phyloP scores from a whole-genome alignment of 2,113 vertebrate species.

The Pelobates fuscus region DNA sequence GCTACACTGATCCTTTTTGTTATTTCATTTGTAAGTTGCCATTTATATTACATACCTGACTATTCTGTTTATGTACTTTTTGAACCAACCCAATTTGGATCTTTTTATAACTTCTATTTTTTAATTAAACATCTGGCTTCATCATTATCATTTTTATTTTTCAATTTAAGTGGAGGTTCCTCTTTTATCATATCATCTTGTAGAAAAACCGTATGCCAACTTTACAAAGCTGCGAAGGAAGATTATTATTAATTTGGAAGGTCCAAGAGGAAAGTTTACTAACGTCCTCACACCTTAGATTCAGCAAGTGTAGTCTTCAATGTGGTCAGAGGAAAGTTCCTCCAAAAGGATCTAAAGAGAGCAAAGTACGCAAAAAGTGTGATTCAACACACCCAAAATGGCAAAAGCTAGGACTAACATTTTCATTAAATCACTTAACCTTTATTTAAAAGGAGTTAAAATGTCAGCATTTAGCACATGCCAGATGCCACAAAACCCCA shows the following conservation, averaged over 20 bases:
- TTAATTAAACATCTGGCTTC: too few species aligned
- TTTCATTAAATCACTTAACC: constrained; percentile 52
- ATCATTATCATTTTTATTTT: too few species aligned
- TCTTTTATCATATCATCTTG: too few species aligned
- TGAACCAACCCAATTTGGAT: too few species aligned
- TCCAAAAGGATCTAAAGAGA: constrained; percentile 35
- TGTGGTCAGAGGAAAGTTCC: constrained; percentile 39
- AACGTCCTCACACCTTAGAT: constrained; percentile 27
- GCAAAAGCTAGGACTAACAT: constrained; percentile 39
- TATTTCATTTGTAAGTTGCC: too few species aligned
- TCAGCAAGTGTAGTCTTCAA: constrained; percentile 14
- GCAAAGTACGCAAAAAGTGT: constrained; percentile 43
- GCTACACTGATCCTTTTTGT: too few species aligned
- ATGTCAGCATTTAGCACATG: constrained; percentile 50
- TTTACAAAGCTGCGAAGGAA: not conserved
- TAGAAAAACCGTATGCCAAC: not conserved
- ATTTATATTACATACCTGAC: too few species aligned
- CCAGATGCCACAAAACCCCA: constrained; percentile 50
- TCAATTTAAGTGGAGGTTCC: too few species aligned
- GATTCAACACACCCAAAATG: constrained; percentile 45
- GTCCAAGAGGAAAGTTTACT: not conserved
- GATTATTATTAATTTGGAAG: not conserved
- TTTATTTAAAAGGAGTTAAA: constrained; percentile 51
- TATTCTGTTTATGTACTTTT: too few species aligned
- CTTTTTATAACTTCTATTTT: too few species aligned